phyloP scores from a whole-genome alignment of 2,113 vertebrate genomes.

The Sialia sialis region DNA sequence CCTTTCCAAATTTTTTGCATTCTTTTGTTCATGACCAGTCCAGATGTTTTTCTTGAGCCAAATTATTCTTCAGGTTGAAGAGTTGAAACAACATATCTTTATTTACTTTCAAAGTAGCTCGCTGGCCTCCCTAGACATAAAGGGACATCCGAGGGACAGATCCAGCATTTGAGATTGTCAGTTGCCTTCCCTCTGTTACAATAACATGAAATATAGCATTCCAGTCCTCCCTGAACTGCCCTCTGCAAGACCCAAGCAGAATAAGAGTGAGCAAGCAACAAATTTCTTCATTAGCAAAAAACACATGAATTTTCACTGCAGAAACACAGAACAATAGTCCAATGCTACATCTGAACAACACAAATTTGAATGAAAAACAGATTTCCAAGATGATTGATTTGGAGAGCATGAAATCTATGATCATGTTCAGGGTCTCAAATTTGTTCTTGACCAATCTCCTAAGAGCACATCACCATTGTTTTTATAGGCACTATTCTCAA shows the following conservation, averaged over 20 bases:
- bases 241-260: background rate
- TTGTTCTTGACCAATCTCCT: background rate
- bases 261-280: background rate
- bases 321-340: background rate
- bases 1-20: constrained; percentile 12
- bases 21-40: background rate
- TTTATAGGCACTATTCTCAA: background rate
- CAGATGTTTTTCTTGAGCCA: background rate
- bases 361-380: background rate
- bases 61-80: constrained; percentile 26
- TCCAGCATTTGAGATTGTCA: background rate
- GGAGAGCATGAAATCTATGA: background rate
- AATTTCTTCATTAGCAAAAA: background rate
- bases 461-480: background rate
- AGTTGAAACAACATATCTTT: constrained; percentile 11
- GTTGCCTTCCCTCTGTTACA: background rate
- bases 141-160: background rate
- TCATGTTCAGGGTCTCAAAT: background rate
- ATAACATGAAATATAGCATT: background rate
- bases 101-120: background rate
- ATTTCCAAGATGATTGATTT: background rate
- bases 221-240: background rate
- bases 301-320: background rate
- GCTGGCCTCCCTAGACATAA: background rate
- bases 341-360: background rate